Evolutionary conservation across 1,140 invertebrate genomes (phyloP).

Genomic region (Scylla paramamosain): DNA sequence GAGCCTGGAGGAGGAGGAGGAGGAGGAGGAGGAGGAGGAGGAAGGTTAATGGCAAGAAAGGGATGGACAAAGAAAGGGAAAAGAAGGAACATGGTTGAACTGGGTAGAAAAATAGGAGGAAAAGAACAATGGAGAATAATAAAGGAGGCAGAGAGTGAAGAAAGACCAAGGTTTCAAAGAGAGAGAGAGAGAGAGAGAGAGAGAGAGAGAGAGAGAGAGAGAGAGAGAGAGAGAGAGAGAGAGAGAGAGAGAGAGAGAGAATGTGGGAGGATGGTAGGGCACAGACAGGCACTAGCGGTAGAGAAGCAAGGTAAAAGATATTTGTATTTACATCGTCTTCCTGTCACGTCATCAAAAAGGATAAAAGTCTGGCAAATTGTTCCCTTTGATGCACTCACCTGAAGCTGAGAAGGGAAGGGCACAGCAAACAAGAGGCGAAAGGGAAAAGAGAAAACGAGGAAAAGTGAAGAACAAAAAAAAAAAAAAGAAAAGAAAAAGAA

Average conservation of each 20-base stretch:
- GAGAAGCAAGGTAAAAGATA: background rate
- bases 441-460: background rate
- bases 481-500: background rate
- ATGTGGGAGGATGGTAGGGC: background rate
- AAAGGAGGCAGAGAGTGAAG: background rate
- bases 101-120: background rate
- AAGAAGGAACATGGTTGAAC: background rate
- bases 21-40: background rate
- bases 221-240: background rate
- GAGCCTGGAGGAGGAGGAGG: background rate
- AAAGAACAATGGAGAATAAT: background rate
- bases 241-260: constrained; percentile 21
- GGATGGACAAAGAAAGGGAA: background rate
- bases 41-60: background rate
- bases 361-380: background rate
- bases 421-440: background rate
- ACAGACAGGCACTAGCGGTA: background rate
- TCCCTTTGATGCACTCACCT: background rate
- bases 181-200: background rate
- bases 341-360: background rate
- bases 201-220: background rate
- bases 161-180: background rate
- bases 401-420: background rate
- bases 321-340: background rate
- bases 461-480: background rate